Conservation (phyloP, 2,113 vertebrate genomes). For the Crotophaga sulcirostris region DNA sequence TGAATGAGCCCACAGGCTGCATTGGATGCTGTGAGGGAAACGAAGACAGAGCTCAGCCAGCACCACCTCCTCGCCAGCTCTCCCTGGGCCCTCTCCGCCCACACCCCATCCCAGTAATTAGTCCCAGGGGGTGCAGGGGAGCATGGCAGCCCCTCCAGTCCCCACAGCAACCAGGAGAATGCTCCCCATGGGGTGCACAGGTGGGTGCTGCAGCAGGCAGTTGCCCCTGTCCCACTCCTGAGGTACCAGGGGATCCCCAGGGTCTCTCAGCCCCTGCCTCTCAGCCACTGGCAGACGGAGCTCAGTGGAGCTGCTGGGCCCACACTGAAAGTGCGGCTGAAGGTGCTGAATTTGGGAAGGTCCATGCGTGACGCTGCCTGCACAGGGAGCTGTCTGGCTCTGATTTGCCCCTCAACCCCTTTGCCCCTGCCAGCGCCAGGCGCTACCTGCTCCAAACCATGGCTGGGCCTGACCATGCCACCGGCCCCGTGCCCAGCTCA, state of each 20-base stretch:
- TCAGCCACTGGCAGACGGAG: not conserved
- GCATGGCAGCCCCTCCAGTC: fast-evolving
- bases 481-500: fast-evolving
- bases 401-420: fast-evolving
- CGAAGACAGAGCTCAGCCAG: not conserved
- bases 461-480: not conserved
- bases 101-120: not conserved
- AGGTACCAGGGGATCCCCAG: too few relatives aligned
- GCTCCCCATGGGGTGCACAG: not conserved
- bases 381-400: not conserved
- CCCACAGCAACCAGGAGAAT: not conserved
- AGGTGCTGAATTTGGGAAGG: not conserved
- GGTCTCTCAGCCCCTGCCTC: too few relatives aligned
- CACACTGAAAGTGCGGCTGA: not conserved
- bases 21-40: not conserved
- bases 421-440: not conserved
- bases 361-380: fast-evolving
- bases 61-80: not conserved
- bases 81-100: not conserved
- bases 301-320: not conserved
- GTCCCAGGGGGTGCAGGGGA: not conserved
- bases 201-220: not conserved
- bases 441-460: not conserved
- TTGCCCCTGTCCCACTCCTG: not conserved
- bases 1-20: not conserved